phyloP scores from a whole-genome alignment of 2,888 invertebrate genomes.

The Shargacucullia verbasci region DNA sequence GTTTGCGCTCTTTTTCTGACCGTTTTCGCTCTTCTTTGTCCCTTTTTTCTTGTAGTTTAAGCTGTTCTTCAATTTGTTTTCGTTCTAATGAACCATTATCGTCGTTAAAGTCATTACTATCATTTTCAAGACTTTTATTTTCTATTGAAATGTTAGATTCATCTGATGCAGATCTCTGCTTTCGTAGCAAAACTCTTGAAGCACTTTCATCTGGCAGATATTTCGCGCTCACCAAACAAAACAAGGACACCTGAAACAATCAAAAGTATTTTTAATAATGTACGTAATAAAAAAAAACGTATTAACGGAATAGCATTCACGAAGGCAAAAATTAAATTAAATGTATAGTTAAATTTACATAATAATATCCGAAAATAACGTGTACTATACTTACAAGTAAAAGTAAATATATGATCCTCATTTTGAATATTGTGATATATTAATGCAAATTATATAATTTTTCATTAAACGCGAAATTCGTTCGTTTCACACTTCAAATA shows the following conservation, averaged over 20 bases:
- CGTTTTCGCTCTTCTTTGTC: conserved; percentile 60
- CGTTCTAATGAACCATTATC: conserved; percentile 41
- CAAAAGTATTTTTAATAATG: no score
- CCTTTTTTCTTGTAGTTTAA: conserved; percentile 62
- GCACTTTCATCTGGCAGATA: conserved; percentile 78
- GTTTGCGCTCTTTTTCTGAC: conserved; percentile 58
- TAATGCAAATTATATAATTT: conserved; percentile 38
- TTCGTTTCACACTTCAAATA: conserved; percentile 75
- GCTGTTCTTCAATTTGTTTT: conserved; percentile 58
- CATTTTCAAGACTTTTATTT: conserved; percentile 56
- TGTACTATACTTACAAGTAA: conserved; percentile 78
- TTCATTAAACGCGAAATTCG: conserved; percentile 79
- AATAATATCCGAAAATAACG: background rate
- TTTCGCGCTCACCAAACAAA: conserved; percentile 81
- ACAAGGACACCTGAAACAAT: conserved; percentile 77
- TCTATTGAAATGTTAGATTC: conserved; percentile 68
- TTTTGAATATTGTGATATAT: conserved; percentile 64
- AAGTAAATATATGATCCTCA: conserved; percentile 80
- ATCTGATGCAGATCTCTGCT: conserved; percentile 68
- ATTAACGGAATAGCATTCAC: no score
- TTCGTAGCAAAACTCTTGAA: conserved; percentile 63
- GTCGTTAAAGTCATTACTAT: conserved; percentile 55
- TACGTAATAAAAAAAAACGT: conserved; percentile 2
- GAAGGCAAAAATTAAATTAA: no score
- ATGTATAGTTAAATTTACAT: no score